Evolutionary conservation across 2,888 invertebrate genomes (phyloP), one percentile per base, ranked within the genome.

Genomic region (Zaprionus lineosus): DNA sequence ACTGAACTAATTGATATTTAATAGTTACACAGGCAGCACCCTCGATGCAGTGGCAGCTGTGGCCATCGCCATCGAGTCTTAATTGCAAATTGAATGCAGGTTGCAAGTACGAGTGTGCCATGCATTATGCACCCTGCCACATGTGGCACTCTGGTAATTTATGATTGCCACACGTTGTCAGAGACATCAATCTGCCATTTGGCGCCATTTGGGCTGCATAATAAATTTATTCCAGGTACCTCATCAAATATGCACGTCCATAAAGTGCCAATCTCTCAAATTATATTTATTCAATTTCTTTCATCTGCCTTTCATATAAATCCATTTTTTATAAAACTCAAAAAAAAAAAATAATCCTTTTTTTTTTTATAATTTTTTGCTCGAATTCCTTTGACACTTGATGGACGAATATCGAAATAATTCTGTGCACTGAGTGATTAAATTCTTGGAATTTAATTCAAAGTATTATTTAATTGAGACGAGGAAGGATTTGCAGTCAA

Each of bases 51-150:
- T 29, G 21, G 14, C 19, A 29, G 37, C n/a, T n/a, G n/a, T n/a
- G n/a, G n/a, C n/a, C n/a, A n/a, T n/a, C n/a, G n/a, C n/a, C n/a
- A n/a, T n/a, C n/a, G 18, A 47, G 11, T 36, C 56, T 60, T 63
- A 78, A 77, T 72, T 69, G 61, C 57, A 50, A 69, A 65, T 58
- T 61, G 61, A 81, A 52, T 55, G 58, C 46, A 59, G 31, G 43
- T 31, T 57, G 16, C 58, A 62, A 47, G 61, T 41, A 81, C n/a
- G n/a, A n/a, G n/a, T n/a, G n/a, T n/a, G n/a, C n/a, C n/a, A 68
- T 77, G 74, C 57, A 64, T 69, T 65, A 65, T 58, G 51, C 61
- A 64, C 68, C 76, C 37, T 71, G 81, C 29, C 43, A 72, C 77
- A 50, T n/a, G n/a, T n/a, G n/a, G n/a, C n/a, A n/a, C n/a, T n/a